Evolutionary conservation across 2,113 vertebrate species (phyloP), one percentile per base, ranked within the genome.

Genomic region (Strix uralensis): DNA sequence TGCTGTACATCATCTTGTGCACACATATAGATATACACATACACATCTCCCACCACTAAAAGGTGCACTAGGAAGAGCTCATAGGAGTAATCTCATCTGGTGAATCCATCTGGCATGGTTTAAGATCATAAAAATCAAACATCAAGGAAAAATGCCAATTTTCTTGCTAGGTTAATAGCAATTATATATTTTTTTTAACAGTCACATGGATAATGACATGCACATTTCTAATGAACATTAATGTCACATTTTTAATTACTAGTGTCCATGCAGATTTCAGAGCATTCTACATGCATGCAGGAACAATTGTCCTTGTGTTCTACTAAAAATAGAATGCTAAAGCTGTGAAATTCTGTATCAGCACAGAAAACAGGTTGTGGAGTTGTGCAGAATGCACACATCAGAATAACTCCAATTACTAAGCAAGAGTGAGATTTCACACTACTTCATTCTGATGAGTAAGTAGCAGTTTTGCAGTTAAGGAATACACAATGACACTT

Each of bases 301-400:
- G 20, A 94, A 91, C 38, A 91, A 89, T 2, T 44, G 47, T 19
- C 44, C 49, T 67, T 69, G 26, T 72, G 57, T 30, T 89, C 63
- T 59, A 49, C 90, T 87, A 95, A 92, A 92, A 95, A 92, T 61
- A 69, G 27, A 88, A 77, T 1, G 16, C 21, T 55, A 63, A 71
- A 94, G 21, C 61, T 84, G 69, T 55, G 36, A 71, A 79, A 84
- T 55, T 55, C 69, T 57, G 0, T 47, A 72, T 44, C 42, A 47
- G n/a, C 42, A 88, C 18, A 81, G 51, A 79, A 93, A 86, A 70
- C 51, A 80, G 59, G 71, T 44, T 92, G 55, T 70, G 25, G n/a
- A 88, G 49, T 29, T 80, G 61, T 83, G 71, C 40, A 83, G 67
- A 91, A 86, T 83, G 23, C 20, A 81, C 23, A 17, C n/a, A 55